These are phyloP conservation scores for Creontiades dilutus DNA, from an alignment of 2,888 invertebrate species.

Conservation along the genomic window DNA sequence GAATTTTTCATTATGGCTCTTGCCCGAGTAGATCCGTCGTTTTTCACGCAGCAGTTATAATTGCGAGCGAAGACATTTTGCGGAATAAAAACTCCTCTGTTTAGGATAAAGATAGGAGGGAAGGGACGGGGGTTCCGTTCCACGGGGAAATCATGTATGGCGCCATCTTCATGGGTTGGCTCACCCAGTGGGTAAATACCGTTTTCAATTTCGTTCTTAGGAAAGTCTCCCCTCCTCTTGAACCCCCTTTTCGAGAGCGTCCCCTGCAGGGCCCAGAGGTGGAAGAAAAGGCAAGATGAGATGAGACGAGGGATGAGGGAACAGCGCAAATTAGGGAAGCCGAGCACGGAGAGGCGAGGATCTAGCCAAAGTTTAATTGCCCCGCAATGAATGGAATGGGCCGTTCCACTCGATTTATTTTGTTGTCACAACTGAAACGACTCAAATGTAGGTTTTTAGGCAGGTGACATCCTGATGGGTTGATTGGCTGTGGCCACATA, in stretches of 20 bases:
- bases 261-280: background rate
- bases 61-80: background rate
- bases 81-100: slow-evolving; percentile 18
- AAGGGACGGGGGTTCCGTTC: background rate
- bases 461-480: too few relatives aligned
- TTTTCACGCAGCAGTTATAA: background rate
- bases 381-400: too few relatives aligned
- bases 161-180: background rate
- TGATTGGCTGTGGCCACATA: too few relatives aligned
- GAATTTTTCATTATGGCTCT: background rate
- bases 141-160: slow-evolving; percentile 43
- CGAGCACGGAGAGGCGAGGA: background rate
- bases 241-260: background rate
- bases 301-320: slow-evolving; percentile 5
- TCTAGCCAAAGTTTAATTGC: too few relatives aligned
- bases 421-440: too few relatives aligned
- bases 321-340: background rate
- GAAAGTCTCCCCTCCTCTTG: background rate
- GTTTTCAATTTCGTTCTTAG: slow-evolving; percentile 53
- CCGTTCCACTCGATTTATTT: too few relatives aligned
- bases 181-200: slow-evolving; percentile 37
- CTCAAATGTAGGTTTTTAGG: too few relatives aligned
- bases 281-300: slow-evolving; percentile 4
- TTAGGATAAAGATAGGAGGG: background rate
- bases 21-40: background rate